These are phyloP conservation scores for Pipistrellus pygmaeus DNA, from an alignment of 2,797 vertebrate species.

Conservation along the genomic window DNA sequence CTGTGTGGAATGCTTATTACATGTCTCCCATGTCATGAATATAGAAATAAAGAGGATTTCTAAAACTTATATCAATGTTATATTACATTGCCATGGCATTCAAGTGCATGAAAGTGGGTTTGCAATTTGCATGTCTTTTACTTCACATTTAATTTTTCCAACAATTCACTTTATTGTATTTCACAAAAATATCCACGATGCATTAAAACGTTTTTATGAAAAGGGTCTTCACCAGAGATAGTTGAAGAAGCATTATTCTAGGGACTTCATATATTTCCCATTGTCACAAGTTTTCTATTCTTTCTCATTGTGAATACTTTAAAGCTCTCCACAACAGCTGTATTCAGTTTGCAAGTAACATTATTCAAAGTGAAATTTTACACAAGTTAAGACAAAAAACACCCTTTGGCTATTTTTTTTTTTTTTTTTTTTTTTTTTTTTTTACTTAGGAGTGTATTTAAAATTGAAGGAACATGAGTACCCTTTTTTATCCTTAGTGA, in stretches of 20 bases:
- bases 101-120: background rate
- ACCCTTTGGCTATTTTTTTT: background rate
- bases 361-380: background rate
- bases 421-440: background rate
- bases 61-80: background rate
- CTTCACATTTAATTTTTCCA: background rate
- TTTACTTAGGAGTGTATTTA: background rate
- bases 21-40: background rate
- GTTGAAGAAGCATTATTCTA: background rate
- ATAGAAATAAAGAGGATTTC: background rate
- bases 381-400: background rate
- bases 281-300: background rate
- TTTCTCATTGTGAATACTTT: background rate
- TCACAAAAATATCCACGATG: background rate
- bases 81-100: background rate
- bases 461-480: background rate
- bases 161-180: background rate
- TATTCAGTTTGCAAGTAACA: background rate
- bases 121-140: background rate
- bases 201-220: background rate
- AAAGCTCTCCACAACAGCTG: background rate
- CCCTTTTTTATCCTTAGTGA: background rate
- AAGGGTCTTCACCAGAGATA: background rate
- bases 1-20: background rate
- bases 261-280: background rate